Conservation (phyloP, 2,113 vertebrate genomes). For the Silurus asotus region DNA sequence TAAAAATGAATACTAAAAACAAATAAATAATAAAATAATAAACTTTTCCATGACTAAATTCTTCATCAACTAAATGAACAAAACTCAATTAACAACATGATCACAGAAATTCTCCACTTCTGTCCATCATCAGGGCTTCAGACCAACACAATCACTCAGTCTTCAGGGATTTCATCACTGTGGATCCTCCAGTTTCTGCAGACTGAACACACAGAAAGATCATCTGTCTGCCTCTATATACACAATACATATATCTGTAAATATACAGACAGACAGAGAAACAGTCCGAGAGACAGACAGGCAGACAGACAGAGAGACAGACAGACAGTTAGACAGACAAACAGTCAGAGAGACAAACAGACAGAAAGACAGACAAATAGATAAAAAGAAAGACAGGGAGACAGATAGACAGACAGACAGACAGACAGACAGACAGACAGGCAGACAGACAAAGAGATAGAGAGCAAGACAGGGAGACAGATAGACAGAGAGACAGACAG, state of each 20-base stretch:
- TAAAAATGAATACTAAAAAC: not conserved
- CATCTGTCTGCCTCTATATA: not conserved
- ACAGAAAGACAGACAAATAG: not conserved
- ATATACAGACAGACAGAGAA: not conserved
- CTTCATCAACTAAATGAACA: not conserved
- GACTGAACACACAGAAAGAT: slow-evolving; percentile 7
- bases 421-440: not conserved
- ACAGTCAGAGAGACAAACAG: not conserved
- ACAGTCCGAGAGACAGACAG: not conserved
- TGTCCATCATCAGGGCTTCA: not conserved
- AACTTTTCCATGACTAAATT: not conserved
- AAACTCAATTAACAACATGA: not conserved
- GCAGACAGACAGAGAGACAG: not conserved
- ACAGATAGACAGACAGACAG: not conserved
- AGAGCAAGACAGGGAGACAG: not conserved
- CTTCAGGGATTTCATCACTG: not conserved
- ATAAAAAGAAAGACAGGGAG: no score
- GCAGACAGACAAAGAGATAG: not conserved
- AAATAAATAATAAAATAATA: no score
- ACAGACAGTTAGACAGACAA: not conserved
- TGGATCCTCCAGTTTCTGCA: not conserved
- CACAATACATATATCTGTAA: not conserved
- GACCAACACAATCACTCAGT: not conserved
- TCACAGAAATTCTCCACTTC: not conserved
- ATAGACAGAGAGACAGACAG: not conserved